phyloP scores from a whole-genome alignment of 2,888 invertebrate genomes.

The Euzophera pinguis region DNA sequence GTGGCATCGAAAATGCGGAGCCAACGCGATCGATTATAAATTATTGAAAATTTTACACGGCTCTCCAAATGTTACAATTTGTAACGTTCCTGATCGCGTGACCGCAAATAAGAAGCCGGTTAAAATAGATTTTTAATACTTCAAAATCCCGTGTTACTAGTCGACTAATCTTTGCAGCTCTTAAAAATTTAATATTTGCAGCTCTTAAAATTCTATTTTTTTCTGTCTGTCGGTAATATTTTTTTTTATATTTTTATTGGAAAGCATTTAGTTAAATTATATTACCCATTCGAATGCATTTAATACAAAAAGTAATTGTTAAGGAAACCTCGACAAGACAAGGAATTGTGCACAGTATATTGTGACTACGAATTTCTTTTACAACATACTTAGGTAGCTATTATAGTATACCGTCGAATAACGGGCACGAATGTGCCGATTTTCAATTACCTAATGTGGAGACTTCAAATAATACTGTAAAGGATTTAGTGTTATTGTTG shows the following conservation, averaged over 20 bases:
- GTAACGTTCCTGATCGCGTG: slow-evolving; percentile 1
- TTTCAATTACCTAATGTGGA: slow-evolving; percentile 56
- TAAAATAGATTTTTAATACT: slow-evolving; percentile 14
- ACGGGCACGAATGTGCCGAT: slow-evolving; percentile 36
- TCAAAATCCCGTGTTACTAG: slow-evolving; percentile 30
- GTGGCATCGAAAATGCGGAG: not conserved
- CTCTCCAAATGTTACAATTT: no score
- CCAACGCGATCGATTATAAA: not conserved
- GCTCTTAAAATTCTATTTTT: not conserved
- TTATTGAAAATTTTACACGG: not conserved
- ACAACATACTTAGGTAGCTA: slow-evolving; percentile 40
- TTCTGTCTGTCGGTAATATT: not conserved
- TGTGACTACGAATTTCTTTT: slow-evolving; percentile 66
- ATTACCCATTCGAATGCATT: slow-evolving; percentile 18
- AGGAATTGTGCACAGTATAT: slow-evolving; percentile 71
- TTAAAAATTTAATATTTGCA: slow-evolving; percentile 12
- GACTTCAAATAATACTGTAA: slow-evolving; percentile 53
- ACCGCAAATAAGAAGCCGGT: slow-evolving; percentile 24
- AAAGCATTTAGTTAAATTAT: slow-evolving; percentile 25
- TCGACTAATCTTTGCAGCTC: slow-evolving; percentile 24
- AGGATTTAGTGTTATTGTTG: slow-evolving; percentile 56
- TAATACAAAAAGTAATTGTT: slow-evolving; percentile 38
- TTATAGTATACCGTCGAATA: slow-evolving; percentile 28
- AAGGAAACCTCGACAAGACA: slow-evolving; percentile 49
- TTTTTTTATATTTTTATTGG: slow-evolving; percentile 19